Percentiles rank a stretch among this genome's conserved stretches.
Conservation (phyloP, 2,797 vertebrate genomes). For the Garrulus glandarius region DNA sequence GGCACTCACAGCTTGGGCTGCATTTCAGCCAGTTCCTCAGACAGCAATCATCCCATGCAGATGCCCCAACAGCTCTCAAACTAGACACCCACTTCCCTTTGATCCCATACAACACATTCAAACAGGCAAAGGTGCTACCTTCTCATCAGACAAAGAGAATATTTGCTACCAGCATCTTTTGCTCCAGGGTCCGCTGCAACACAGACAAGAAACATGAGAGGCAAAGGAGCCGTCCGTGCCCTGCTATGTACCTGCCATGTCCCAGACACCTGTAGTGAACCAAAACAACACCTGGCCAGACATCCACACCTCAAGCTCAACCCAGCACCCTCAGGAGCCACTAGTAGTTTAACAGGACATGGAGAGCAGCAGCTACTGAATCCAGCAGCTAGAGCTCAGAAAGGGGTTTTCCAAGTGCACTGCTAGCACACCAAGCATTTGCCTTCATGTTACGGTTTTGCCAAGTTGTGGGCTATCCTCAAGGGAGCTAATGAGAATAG, state of each 20-base stretch:
- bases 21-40: not conserved
- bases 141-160: not conserved
- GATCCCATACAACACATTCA: not conserved
- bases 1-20: not conserved
- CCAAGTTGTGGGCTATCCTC: not conserved
- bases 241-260: not conserved
- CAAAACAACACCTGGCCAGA: not conserved
- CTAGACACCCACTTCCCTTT: not conserved
- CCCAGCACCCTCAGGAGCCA: not conserved
- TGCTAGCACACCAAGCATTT: not conserved
- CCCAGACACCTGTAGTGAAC: not conserved
- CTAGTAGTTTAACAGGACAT: not conserved
- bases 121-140: not conserved
- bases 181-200: not conserved
- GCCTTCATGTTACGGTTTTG: accelerated
- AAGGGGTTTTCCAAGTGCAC: not conserved
- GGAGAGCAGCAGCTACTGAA: not conserved
- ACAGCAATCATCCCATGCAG: not conserved
- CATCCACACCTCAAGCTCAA: not conserved
- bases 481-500: not conserved
- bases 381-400: not conserved
- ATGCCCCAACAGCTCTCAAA: not conserved
- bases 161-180: not conserved
- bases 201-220: not conserved
- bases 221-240: not conserved